Conservation (phyloP, 2,888 invertebrate species). For the Yponomeuta cagnagella region DNA sequence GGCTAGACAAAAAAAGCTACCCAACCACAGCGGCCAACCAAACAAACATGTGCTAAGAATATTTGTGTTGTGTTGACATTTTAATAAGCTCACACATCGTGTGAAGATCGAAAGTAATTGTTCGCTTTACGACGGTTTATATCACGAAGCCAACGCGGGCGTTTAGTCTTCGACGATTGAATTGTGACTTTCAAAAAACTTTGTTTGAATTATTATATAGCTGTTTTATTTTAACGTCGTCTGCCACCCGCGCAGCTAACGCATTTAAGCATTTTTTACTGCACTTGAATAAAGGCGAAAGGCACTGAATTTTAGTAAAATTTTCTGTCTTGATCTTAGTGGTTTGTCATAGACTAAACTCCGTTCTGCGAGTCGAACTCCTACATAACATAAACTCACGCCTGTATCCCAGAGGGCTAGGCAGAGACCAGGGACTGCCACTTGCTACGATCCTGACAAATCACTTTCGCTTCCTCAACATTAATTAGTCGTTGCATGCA, state of each 20-base stretch:
- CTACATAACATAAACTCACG: no score
- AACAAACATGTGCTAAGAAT: conserved; percentile 51
- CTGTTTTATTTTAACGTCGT: conserved; percentile 14
- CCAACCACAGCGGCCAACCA: not conserved
- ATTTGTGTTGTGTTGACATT: conserved; percentile 54
- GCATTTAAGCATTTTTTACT: not conserved
- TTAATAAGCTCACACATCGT: conserved; percentile 48
- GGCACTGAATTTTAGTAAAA: not conserved
- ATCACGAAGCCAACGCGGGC: conserved; percentile 60
- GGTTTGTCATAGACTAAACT: no score
- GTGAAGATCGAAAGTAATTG: conserved; percentile 65
- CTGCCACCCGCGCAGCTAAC: not conserved
- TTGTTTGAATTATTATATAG: conserved; percentile 3
- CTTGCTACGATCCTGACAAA: no score
- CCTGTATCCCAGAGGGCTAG: no score
- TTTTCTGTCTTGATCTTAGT: no score
- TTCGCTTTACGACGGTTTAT: conserved; percentile 44
- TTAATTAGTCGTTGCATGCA: no score
- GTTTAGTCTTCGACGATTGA: conserved; percentile 57
- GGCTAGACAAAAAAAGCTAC: no score
- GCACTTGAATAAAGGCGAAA: not conserved
- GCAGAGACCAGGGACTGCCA: no score
- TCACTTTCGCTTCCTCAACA: no score
- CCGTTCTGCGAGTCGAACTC: no score
- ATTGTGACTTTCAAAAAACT: conserved; percentile 30